Percentiles rank a stretch among this genome's conserved stretches.
These are phyloP conservation scores for Sorex maritimensis DNA, from an alignment of 2,797 vertebrate genomes.

Conservation along the genomic window DNA sequence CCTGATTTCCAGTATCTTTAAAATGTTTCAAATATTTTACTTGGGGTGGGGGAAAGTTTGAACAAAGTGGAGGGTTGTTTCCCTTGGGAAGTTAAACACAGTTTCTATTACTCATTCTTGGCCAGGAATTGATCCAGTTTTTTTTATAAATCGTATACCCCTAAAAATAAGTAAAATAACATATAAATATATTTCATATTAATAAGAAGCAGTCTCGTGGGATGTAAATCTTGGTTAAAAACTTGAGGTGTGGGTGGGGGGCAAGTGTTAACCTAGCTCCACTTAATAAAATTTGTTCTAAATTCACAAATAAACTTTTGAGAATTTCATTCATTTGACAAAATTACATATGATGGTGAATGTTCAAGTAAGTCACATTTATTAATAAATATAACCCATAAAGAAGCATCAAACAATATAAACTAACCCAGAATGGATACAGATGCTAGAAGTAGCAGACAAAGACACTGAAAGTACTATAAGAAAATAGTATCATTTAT, in stretches of 20 bases:
- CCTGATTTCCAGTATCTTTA: background rate
- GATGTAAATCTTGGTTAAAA: background rate
- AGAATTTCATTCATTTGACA: conserved; percentile 12
- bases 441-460: too few relatives aligned
- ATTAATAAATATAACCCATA: too few relatives aligned
- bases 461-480: too few relatives aligned
- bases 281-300: background rate
- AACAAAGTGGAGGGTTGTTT: background rate
- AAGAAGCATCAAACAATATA: too few relatives aligned
- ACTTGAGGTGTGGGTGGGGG: background rate
- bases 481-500: too few relatives aligned
- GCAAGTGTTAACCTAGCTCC: background rate
- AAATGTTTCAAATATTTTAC: background rate
- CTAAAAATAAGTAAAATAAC: background rate
- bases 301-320: background rate
- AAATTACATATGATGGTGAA: background rate
- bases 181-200: background rate
- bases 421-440: too few relatives aligned
- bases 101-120: background rate
- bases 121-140: background rate
- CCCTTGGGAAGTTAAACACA: background rate
- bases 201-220: background rate
- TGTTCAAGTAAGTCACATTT: background rate
- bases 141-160: background rate
- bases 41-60: too few relatives aligned